phyloP scores from a whole-genome alignment of 1,140 invertebrate species.

The Lanistes nyassanus region DNA sequence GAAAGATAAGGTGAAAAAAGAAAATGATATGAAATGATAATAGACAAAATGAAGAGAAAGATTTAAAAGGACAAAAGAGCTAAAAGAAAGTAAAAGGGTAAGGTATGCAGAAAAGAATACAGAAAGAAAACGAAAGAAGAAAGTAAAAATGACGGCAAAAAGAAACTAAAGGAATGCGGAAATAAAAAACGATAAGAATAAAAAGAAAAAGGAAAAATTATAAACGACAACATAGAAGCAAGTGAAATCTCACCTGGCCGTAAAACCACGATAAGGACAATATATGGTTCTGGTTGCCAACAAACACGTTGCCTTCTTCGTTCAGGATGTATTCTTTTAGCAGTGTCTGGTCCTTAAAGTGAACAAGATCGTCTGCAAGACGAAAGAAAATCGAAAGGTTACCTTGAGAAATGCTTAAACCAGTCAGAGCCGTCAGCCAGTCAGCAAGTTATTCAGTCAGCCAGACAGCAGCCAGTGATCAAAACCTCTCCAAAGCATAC shows the following conservation, averaged over 20 bases:
- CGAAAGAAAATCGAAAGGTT: not conserved
- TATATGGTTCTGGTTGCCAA: constrained; percentile 83
- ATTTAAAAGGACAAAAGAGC: not conserved
- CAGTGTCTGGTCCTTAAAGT: constrained; percentile 74
- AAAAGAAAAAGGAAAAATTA: no score
- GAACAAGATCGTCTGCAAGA: constrained; percentile 58
- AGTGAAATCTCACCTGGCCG: constrained; percentile 72
- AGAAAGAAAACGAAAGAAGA: not conserved
- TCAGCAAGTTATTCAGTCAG: not conserved
- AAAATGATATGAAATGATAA: not conserved
- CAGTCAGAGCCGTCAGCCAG: no score
- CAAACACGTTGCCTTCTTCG: constrained; percentile 88
- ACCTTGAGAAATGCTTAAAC: no score
- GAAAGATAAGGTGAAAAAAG: not conserved
- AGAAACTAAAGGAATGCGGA: no score
- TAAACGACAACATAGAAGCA: not conserved
- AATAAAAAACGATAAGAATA: no score
- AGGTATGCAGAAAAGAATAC: not conserved
- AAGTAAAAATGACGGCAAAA: not conserved
- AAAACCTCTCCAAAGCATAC: no score
- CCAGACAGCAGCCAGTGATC: no score
- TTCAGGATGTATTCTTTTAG: constrained; percentile 86
- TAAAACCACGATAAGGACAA: constrained; percentile 88
- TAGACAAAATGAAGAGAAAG: not conserved
- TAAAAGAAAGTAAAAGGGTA: not conserved